Evolutionary conservation across 2,888 invertebrate genomes (phyloP).

Genomic region (Thereva nobilitata): DNA sequence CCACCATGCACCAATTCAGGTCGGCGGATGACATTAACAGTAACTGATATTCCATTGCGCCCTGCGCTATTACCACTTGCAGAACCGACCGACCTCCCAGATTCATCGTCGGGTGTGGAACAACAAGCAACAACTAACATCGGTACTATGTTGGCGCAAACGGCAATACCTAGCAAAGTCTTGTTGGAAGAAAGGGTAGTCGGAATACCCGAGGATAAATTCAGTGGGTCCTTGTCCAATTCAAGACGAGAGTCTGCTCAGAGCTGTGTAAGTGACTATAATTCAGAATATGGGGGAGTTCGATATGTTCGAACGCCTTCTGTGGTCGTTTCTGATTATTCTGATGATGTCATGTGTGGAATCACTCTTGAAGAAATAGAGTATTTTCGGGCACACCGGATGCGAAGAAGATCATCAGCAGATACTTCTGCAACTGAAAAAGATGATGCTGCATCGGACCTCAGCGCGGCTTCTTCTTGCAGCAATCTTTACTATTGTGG

Average conservation of each 20-base stretch:
- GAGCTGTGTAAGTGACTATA: slow-evolving; percentile 57
- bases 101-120: slow-evolving; percentile 48
- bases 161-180: slow-evolving; percentile 57
- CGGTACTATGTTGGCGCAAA: slow-evolving; percentile 42
- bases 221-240: slow-evolving; percentile 51
- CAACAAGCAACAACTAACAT: slow-evolving; percentile 36
- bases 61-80: slow-evolving; percentile 55
- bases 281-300: slow-evolving; percentile 59
- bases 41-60: slow-evolving; percentile 56
- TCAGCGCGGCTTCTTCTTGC: slow-evolving; percentile 64
- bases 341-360: slow-evolving; percentile 68
- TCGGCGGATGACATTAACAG: slow-evolving; percentile 56
- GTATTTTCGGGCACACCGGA: slow-evolving; percentile 61
- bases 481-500: slow-evolving; percentile 65
- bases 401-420: slow-evolving; percentile 53
- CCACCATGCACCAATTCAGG: slow-evolving; percentile 39
- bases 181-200: slow-evolving; percentile 64
- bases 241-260: slow-evolving; percentile 60
- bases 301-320: slow-evolving; percentile 80
- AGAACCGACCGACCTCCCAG: slow-evolving; percentile 55
- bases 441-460: slow-evolving; percentile 59
- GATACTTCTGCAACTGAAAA: slow-evolving; percentile 50
- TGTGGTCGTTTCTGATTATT: slow-evolving; percentile 86
- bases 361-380: slow-evolving; percentile 66
- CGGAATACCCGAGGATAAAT: slow-evolving; percentile 59